These are phyloP conservation scores for Basileuterus tristriatus DNA, from an alignment of 2,797 vertebrate genomes.

Conservation along the genomic window DNA sequence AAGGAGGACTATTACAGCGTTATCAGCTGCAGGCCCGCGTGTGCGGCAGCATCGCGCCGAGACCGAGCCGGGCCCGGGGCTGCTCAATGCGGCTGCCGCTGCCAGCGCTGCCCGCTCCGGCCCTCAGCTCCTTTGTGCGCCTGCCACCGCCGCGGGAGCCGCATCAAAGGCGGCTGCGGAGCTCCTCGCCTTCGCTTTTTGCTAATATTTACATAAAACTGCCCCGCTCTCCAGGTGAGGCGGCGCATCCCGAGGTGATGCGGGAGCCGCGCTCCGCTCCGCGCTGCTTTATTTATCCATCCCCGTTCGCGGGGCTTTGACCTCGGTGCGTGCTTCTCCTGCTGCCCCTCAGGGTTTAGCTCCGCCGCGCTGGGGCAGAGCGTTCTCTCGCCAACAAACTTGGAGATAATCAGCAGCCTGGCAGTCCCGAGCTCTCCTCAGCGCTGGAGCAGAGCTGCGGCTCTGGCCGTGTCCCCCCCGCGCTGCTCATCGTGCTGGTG, in stretches of 20 bases:
- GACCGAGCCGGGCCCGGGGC: conserved; percentile 82
- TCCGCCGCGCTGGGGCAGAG: not conserved
- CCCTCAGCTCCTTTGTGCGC: not conserved
- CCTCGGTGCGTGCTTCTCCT: not conserved
- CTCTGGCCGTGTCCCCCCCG: not conserved
- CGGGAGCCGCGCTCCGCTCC: not conserved
- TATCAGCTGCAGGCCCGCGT: conserved; percentile 93
- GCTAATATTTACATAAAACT: conserved; percentile 9
- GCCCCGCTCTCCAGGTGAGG: not conserved
- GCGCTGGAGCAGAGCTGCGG: not conserved
- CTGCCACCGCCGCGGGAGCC: not conserved
- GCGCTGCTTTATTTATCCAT: not conserved
- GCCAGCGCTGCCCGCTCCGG: conserved; percentile 30
- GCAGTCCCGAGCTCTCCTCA: not conserved
- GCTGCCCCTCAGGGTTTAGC: not conserved
- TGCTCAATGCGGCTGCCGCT: conserved; percentile 71
- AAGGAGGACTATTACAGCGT: conserved; percentile 98
- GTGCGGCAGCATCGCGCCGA: conserved; percentile 72
- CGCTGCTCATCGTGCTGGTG: not conserved
- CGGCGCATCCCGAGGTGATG: not conserved
- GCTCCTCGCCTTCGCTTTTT: not conserved
- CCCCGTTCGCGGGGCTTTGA: not conserved
- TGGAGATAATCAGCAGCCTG: not conserved
- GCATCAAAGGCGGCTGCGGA: not conserved
- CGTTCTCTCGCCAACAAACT: not conserved